Evolutionary conservation across 2,888 invertebrate species (phyloP).

Genomic region (Luperina testacea): DNA sequence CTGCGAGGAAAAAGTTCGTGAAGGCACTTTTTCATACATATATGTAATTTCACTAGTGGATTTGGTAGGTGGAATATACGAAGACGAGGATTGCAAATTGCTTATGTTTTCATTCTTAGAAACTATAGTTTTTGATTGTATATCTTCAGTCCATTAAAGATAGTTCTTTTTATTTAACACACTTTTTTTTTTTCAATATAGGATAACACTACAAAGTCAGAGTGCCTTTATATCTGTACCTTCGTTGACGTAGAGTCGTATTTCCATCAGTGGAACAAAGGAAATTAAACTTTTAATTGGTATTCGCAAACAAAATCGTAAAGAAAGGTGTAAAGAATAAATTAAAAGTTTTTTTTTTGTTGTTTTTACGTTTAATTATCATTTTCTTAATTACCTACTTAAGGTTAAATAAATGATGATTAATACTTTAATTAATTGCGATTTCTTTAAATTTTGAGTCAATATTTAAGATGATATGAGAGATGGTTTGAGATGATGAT

Average conservation of each 20-base stretch:
- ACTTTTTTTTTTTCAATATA: neutral
- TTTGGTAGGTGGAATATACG: slow-evolving; percentile 4
- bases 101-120: slow-evolving; percentile 9
- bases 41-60: slow-evolving; percentile 6
- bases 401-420: slow-evolving; percentile 24
- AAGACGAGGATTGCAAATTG: slow-evolving; percentile 2
- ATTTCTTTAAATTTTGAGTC: neutral
- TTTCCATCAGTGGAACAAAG: slow-evolving; percentile 59
- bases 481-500: neutral
- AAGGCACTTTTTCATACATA: slow-evolving; percentile 23
- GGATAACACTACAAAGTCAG: slow-evolving; percentile 1
- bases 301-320: slow-evolving; percentile 44
- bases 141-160: neutral
- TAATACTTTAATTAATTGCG: neutral
- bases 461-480: neutral
- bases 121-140: neutral
- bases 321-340: slow-evolving; percentile 63
- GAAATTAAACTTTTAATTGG: slow-evolving; percentile 62
- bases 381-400: slow-evolving; percentile 37
- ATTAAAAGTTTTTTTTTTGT: slow-evolving; percentile 57
- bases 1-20: slow-evolving; percentile 2
- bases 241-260: slow-evolving; percentile 34
- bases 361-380: slow-evolving; percentile 35
- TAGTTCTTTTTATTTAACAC: neutral
- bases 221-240: slow-evolving; percentile 18